Base-by-base conservation (phyloP, 2,888 invertebrate species). In the Adineta ricciae region DNA sequence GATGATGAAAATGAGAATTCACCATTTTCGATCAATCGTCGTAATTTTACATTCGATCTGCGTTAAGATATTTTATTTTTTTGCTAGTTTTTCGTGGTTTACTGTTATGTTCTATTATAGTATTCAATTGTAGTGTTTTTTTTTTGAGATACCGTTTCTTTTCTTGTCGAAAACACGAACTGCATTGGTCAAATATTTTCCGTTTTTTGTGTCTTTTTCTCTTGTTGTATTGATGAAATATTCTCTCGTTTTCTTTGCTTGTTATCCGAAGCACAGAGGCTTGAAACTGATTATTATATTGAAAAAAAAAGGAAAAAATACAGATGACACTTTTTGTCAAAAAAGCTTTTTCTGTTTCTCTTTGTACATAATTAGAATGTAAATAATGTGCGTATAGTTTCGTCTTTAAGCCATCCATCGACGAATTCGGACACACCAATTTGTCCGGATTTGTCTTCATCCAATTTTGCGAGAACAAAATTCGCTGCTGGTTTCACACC, bases 361-460 rank as follows among this genome's bases (percentile, higher is more conserved):
- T 64, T 64, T 64, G 32, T 36, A 64, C 78, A 78, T 24, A 11
- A 78, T n/a, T 78, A 41, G n/a, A 78, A 41, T n/a, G 78, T 41
- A 41, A 78, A 78, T 78, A 78, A 78, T 41, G 78, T 41, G 24
- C 78, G 78, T 41, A 78, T 78, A 1, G 41, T 78, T 41, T 78
- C 78, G 41, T 78, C 78, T 24, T 78, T 78, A 41, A 78, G 41
- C 38, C 41, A 78, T 1, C 78, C 78, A 9, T 78, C 78, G 8
- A 78, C 41, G 16, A 78, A 78, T 78, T 78, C 78, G 1, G 78
- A 78, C 9, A n/a, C 24, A n/a, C 41, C n/a, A 41, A 78, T 78
- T 8, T 0, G 0, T 41, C 41, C 78, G 24, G 78, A 41, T 24
- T 41, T n/a, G 41, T 78, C n/a, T 78, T 78, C 41, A 78, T 78